Evolutionary conservation across 2,888 invertebrate genomes (phyloP), one percentile per base, ranked within the genome.

Genomic region (Catocala sponsa): DNA sequence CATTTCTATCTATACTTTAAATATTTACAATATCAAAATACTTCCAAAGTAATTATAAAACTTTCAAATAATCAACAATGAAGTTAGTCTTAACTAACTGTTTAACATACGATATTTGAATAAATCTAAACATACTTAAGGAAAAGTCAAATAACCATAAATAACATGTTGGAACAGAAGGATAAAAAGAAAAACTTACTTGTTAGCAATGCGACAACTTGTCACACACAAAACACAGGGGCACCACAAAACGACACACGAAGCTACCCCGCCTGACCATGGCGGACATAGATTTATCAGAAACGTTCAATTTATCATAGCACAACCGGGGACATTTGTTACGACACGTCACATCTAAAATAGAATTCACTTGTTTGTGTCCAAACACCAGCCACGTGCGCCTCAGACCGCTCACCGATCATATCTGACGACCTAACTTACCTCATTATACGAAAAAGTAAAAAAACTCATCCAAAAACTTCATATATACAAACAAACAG

Each of bases 351-450:
- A 74, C 69, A 81, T 78, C 80, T 76, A 78, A 83, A 84, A 83
- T 83, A 83, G 81, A 77, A 78, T 72, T 76, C 80, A 81, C 81
- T 85, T 80, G 82, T 84, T 78, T 82, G 77, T 78, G 72, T 76
- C 78, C 80, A 80, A 79, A 81, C 80, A 74, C 65, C 52, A 59
- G 49, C 80, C 86, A 84, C 87, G 87, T 85, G 85, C 84, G 85
- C 62, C 77, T 80, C 80, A 78, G 55, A 68, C 80, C 80, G 79
- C 83, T 72, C 79, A 82, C 87, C 82, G 85, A 82, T 84, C 84
- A 87, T 86, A 80, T 89, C 87, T 89, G 89, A 86, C 86, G 85
- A 65, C 65, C 55, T 42, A 63, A 65, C 68, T 68, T 64, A 73
- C 70, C 73, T 72, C 67, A 65, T 44, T 49, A 73, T 61, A 68